Evolutionary conservation across 2,113 vertebrate species (phyloP), one percentile per base, ranked within the genome.

Genomic region (Sylvilagus bachmani): DNA sequence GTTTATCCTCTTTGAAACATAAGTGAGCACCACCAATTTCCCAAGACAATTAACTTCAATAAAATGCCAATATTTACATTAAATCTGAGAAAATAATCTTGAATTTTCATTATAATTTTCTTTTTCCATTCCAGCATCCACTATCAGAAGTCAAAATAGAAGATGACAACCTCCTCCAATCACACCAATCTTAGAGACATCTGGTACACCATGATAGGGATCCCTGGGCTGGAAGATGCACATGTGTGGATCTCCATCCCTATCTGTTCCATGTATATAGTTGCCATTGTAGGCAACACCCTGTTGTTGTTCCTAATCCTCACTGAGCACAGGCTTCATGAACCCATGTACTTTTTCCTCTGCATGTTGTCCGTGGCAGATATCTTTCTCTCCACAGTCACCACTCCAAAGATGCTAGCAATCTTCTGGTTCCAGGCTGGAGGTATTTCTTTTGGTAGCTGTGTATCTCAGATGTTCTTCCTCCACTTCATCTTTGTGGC

Each of bases 381-480:
- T 66, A 51, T 93, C 17, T 51, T 97, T 61, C 67, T 96, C 3
- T 94, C 86, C 25, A 92, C 93, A 86, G 89, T 84, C 49, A 95
- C 94, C 10, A 91, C 44, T 1, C 91, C 86, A 4, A 96, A 97
- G 58, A 92, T 93, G 78, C 33, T 97, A 87, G 81, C 89, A 11
- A 94, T 97, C n/a, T 86, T 97, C 86, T 97, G 95, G 89, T 96
- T 96, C 31, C n/a, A 81, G 16, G 80, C 55, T 36, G 38, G 75
- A 16, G 29, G 29, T 16, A 97, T 98, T 85, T 96, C 93, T 74
- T 97, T 97, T 75, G 53, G 74, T 55, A 83, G 75, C 6, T 97
- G 95, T 74, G 80, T 97, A 7, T 78, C 92, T 14, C 96, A 97
- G 38, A 93, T 98, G 64, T 97, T 97, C 85, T 97, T 89, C 1